Evolutionary conservation across 2,797 vertebrate genomes (phyloP).

Genomic region (Microctenopoma stevenorrisi): DNA sequence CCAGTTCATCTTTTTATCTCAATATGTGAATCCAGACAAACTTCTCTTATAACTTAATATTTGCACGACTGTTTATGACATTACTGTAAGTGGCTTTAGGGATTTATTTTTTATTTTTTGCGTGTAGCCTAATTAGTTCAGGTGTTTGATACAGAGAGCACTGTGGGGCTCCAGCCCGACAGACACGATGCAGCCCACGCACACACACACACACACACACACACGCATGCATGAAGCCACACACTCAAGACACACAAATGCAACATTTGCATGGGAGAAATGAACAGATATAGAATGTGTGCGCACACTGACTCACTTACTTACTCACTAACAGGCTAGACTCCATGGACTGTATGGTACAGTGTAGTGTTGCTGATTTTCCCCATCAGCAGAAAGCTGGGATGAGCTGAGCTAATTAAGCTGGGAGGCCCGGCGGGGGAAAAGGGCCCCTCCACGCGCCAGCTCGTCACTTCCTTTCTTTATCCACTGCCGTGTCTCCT

Average conservation of each 20-base stretch:
- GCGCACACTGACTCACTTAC: slow-evolving; percentile 57
- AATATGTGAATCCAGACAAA: slow-evolving; percentile 51
- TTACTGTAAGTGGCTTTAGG: slow-evolving; percentile 72
- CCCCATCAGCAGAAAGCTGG: slow-evolving; percentile 83
- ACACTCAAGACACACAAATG: slow-evolving; percentile 43
- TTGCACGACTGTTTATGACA: slow-evolving; percentile 64
- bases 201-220: slow-evolving; percentile 13
- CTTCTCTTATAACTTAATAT: slow-evolving; percentile 61
- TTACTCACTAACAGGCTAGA: slow-evolving; percentile 70
- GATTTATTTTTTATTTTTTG: slow-evolving; percentile 48
- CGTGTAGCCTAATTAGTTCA: slow-evolving; percentile 72
- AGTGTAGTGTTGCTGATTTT: slow-evolving; percentile 70
- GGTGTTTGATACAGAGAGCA: slow-evolving; percentile 73
- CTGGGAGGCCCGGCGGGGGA: slow-evolving; percentile 78
- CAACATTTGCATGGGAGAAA: slow-evolving; percentile 64
- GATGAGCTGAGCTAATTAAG: slow-evolving; percentile 85
- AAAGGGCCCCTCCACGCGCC: slow-evolving; percentile 59
- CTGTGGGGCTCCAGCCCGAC: slow-evolving; percentile 71
- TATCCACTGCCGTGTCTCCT: slow-evolving; percentile 56
- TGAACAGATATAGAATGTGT: slow-evolving; percentile 63
- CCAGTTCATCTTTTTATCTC: slow-evolving; percentile 49
- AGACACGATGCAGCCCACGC: slow-evolving; percentile 54
- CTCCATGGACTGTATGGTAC: slow-evolving; percentile 71
- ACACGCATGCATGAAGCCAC: slow-evolving; percentile 10
- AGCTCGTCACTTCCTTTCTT: slow-evolving; percentile 79